Evolutionary conservation across 2,888 invertebrate species (phyloP).

Genomic region (Philonicus albiceps): DNA sequence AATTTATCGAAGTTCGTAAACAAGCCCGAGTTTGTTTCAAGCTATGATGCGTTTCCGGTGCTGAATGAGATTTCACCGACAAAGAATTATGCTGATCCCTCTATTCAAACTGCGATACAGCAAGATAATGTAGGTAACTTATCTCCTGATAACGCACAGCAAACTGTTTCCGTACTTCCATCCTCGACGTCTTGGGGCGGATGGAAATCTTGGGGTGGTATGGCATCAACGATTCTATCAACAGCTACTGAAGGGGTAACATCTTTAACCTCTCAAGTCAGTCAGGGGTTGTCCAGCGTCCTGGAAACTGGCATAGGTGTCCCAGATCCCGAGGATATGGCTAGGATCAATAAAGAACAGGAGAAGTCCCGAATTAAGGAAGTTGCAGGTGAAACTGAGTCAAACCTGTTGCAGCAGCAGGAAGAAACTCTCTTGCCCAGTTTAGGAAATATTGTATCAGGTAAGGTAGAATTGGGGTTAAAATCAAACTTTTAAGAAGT

Average conservation of each 20-base stretch:
- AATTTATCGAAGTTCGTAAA: constrained; percentile 36
- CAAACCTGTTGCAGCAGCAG: background rate
- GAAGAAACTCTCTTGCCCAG: constrained; percentile 18
- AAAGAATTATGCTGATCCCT: background rate
- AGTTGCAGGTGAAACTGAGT: background rate
- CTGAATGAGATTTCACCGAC: constrained; percentile 53
- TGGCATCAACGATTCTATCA: constrained; percentile 75
- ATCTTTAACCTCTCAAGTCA: constrained; percentile 81
- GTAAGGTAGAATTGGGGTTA: background rate
- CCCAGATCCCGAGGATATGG: constrained; percentile 82
- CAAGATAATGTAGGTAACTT: background rate
- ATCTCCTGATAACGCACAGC: background rate
- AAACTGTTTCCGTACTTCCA: background rate
- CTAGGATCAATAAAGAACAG: constrained; percentile 62
- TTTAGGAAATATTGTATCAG: constrained; percentile 44
- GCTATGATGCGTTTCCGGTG: constrained; percentile 41
- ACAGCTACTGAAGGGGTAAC: constrained; percentile 80
- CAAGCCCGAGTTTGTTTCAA: background rate
- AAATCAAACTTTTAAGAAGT: no score
- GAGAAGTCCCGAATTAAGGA: background rate
- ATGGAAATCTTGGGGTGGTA: constrained; percentile 82
- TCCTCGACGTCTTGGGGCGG: constrained; percentile 57
- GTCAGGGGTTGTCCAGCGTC: constrained; percentile 79
- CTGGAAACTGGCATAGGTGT: constrained; percentile 84
- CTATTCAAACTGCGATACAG: background rate